phyloP scores from a whole-genome alignment of 2,113 vertebrate species.

The Falcunculus frontatus region DNA sequence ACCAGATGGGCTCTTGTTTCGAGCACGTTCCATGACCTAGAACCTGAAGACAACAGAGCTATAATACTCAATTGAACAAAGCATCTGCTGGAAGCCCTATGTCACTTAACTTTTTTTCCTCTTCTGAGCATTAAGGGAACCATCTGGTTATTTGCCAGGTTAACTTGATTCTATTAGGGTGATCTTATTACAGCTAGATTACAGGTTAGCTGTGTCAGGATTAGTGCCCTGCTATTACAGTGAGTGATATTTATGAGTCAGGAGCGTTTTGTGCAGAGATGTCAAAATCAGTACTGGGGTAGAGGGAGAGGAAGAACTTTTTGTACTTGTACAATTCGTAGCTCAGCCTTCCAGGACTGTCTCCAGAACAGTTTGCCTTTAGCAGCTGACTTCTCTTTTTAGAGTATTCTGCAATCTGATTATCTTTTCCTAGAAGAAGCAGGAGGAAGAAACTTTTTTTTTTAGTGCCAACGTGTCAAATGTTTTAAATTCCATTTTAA shows the following conservation, averaged over 20 bases:
- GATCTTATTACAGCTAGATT: not conserved
- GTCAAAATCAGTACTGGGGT: not conserved
- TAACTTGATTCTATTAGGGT: not conserved
- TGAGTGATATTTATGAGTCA: not conserved
- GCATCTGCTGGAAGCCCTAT: not conserved
- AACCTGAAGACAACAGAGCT: not conserved
- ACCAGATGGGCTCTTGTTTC: not conserved
- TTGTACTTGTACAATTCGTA: not conserved
- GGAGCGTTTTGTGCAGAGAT: not conserved
- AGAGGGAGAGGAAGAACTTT: not conserved
- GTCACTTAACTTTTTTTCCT: not conserved
- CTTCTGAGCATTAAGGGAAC: not conserved
- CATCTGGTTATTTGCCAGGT: constrained; percentile 24
- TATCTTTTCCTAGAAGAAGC: not conserved
- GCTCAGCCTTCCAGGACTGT: not conserved
- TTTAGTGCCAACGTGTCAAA: not conserved
- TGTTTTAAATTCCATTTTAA: not conserved
- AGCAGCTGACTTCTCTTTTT: not conserved
- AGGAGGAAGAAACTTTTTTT: not conserved
- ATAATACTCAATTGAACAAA: not conserved
- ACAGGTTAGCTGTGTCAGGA: not conserved
- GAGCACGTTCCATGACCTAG: not conserved
- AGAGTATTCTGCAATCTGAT: not conserved
- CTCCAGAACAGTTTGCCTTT: not conserved
- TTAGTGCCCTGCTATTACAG: not conserved